Evolutionary conservation across 1,140 invertebrate species (phyloP).

Genomic region (Calephelis virginiensis): DNA sequence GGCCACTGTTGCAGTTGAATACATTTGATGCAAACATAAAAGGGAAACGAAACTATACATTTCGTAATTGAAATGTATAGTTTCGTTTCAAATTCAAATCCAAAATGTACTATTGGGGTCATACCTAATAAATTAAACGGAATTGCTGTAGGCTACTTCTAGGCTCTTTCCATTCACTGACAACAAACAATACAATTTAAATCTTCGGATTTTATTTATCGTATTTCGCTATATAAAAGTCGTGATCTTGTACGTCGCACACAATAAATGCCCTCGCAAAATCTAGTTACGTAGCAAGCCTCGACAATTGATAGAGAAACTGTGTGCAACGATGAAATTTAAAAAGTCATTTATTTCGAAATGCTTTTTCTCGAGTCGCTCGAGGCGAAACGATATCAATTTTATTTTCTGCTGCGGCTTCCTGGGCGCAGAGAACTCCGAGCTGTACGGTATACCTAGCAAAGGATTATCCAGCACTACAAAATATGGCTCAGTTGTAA

Average conservation of each 20-base stretch:
- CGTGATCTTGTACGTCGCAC: constrained; percentile 64
- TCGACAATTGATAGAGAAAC: constrained; percentile 77
- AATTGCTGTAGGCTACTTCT: too few species aligned
- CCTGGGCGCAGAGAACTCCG: constrained; percentile 41
- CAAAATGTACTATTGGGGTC: too few species aligned
- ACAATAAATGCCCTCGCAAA: constrained; percentile 73
- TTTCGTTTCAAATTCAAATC: too few species aligned
- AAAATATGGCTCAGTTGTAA: constrained; percentile 15
- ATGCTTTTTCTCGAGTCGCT: constrained; percentile 74
- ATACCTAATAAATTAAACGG: too few species aligned
- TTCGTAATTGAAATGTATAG: too few species aligned
- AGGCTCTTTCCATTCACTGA: too few species aligned
- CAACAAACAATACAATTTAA: constrained; percentile 38
- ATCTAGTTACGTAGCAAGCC: constrained; percentile 74
- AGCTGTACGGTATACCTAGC: constrained; percentile 31
- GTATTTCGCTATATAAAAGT: constrained; percentile 61
- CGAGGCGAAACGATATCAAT: constrained; percentile 71
- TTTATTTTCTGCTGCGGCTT: constrained; percentile 72
- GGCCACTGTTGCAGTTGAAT: too few species aligned
- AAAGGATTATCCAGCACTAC: constrained; percentile 27
- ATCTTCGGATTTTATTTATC: constrained; percentile 53
- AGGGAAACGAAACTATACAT: too few species aligned
- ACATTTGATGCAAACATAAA: too few species aligned
- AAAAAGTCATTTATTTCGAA: constrained; percentile 78
- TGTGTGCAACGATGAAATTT: constrained; percentile 79